Evolutionary conservation across 2,797 vertebrate species (phyloP).

Genomic region (Saxicola maurus): DNA sequence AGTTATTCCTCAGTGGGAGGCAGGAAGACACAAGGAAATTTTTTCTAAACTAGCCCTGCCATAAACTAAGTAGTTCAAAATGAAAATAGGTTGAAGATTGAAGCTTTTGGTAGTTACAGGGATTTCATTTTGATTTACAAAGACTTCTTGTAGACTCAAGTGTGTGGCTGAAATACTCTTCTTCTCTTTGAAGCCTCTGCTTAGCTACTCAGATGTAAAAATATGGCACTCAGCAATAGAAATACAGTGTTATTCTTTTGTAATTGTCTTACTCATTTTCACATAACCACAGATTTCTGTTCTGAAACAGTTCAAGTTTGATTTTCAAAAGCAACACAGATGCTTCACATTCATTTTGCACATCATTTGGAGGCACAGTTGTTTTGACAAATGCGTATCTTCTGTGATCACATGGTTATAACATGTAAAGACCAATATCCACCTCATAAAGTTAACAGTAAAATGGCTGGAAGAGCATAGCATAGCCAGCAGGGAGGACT

Average conservation of each 20-base stretch:
- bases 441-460: not conserved
- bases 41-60: not conserved
- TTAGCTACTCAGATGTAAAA: not conserved
- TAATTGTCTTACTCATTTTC: not conserved
- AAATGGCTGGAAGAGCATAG: not conserved
- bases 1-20: not conserved
- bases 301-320: not conserved
- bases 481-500: not conserved
- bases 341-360: not conserved
- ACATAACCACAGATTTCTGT: not conserved
- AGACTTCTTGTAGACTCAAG: not conserved
- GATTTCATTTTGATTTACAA: not conserved
- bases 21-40: not conserved
- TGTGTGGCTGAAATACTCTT: not conserved
- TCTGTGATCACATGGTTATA: not conserved
- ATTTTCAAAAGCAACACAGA: not conserved
- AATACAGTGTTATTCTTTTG: not conserved
- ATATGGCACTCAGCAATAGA: not conserved
- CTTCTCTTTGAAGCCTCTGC: constrained; percentile 22
- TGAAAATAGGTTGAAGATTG: not conserved
- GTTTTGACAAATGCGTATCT: not conserved
- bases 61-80: not conserved
- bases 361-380: not conserved
- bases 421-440: not conserved
- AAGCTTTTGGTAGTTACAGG: not conserved